phyloP scores from a whole-genome alignment of 2,797 vertebrate genomes.

The Miichthys miiuy region DNA sequence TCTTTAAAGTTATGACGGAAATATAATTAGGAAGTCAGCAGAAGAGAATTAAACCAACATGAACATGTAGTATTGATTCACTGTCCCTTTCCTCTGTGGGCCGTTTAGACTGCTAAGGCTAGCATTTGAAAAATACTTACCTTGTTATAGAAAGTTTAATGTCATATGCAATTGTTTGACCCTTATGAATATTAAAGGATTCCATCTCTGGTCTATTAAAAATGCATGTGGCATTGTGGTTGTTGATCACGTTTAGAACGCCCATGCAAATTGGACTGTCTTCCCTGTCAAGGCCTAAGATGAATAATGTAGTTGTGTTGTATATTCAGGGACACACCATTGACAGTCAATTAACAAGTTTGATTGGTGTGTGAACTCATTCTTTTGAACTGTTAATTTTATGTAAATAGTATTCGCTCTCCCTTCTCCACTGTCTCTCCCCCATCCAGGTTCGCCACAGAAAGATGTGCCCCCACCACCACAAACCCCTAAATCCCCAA shows the following conservation, averaged over 20 bases:
- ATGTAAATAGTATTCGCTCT: slow-evolving; percentile 98
- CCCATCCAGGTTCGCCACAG: slow-evolving; percentile 91
- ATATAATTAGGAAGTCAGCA: slow-evolving; percentile 21
- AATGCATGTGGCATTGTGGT: slow-evolving; percentile 98
- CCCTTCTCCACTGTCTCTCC: slow-evolving; percentile 82
- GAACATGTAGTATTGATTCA: slow-evolving; percentile 38
- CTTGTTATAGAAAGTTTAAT: slow-evolving; percentile 88
- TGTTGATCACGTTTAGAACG: slow-evolving; percentile 99
- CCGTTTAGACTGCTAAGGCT: slow-evolving; percentile 72
- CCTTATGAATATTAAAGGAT: slow-evolving; percentile 96
- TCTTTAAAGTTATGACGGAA: slow-evolving; percentile 9
- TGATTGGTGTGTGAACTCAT: slow-evolving; percentile 99
- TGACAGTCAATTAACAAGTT: slow-evolving; percentile 99
- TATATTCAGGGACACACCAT: slow-evolving; percentile 99
- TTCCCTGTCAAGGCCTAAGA: slow-evolving; percentile 96
- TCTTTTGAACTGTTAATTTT: slow-evolving; percentile 99
- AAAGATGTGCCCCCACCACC: slow-evolving; percentile 88
- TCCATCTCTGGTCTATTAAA: slow-evolving; percentile 94
- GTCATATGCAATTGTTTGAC: slow-evolving; percentile 95
- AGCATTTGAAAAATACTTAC: slow-evolving; percentile 84
- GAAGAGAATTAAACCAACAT: slow-evolving; percentile 29
- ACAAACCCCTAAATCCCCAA: slow-evolving; percentile 71
- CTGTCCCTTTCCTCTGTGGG: slow-evolving; percentile 67
- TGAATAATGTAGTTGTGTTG: slow-evolving; percentile 99
- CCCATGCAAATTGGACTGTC: slow-evolving; percentile 99